Conservation (phyloP, 92 coral and sea anemone genomes). For the Ricordea florida region DNA sequence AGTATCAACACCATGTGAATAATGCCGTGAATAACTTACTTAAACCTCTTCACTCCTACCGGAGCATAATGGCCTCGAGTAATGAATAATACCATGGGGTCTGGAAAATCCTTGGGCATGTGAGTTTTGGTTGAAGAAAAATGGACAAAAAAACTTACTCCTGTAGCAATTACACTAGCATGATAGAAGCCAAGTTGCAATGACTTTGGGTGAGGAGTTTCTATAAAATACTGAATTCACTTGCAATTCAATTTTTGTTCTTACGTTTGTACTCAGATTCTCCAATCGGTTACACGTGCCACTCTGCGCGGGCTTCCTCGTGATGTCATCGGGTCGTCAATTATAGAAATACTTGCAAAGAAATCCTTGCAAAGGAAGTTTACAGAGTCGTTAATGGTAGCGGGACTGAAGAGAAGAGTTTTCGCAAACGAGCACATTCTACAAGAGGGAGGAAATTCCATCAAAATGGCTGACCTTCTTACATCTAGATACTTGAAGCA, state of each 20-base stretch:
- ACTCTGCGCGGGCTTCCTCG: background rate
- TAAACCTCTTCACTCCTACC: no score
- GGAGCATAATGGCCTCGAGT: no score
- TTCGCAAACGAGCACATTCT: constrained; percentile 1
- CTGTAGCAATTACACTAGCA: no score
- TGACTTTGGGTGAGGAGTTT: no score
- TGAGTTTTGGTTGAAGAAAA: no score
- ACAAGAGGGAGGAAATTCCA: background rate
- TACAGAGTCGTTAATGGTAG: constrained; percentile 4
- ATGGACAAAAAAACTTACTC: no score
- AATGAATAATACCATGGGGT: no score
- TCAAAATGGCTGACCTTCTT: constrained; percentile 14
- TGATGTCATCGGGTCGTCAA: background rate
- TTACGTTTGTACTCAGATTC: background rate
- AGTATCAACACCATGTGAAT: no score
- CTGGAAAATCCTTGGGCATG: no score
- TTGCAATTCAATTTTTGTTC: background rate
- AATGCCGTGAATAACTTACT: no score
- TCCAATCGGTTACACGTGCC: background rate
- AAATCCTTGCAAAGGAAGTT: constrained; percentile 1
- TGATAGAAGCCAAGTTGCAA: no score
- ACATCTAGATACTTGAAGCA: constrained; percentile 15
- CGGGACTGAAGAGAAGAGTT: constrained; percentile 3
- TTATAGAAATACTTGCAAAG: constrained; percentile 15
- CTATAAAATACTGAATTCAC: background rate